A percentile compares a stretch with the other conserved stretches of the same genome.
Evolutionary conservation across 2,113 vertebrate species (phyloP).

Genomic region (Psilopsiagon aurifrons): DNA sequence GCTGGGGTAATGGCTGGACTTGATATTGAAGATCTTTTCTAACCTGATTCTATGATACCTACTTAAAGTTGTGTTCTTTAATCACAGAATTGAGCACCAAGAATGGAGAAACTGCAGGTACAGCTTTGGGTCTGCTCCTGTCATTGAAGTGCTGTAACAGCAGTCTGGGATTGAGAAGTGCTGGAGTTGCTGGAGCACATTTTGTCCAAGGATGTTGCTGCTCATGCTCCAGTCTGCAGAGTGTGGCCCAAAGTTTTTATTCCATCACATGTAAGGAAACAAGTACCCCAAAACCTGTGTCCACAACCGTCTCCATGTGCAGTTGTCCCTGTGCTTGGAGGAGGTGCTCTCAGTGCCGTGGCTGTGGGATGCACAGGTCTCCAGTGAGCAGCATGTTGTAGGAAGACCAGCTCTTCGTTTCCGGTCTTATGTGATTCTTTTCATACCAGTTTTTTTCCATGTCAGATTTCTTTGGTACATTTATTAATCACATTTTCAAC

Average conservation of each 20-base stretch:
- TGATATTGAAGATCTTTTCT: background rate
- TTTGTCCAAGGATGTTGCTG: background rate
- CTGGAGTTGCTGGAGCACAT: accelerated
- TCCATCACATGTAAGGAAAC: accelerated
- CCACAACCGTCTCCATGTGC: accelerated
- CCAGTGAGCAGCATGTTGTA: accelerated
- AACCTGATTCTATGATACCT: background rate
- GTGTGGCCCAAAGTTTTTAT: accelerated
- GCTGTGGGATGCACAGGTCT: accelerated
- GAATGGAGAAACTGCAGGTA: too few species aligned
- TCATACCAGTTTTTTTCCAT: accelerated
- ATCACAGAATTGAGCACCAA: accelerated
- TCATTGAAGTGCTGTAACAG: accelerated
- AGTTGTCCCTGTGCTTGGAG: too few species aligned
- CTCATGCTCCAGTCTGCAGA: background rate
- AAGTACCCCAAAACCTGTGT: accelerated
- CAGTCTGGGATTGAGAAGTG: accelerated
- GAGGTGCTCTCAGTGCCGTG: accelerated
- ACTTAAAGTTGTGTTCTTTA: background rate
- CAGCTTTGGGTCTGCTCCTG: background rate
- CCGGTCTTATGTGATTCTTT: background rate
- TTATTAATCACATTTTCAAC: background rate
- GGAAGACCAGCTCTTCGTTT: background rate
- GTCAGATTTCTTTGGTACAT: accelerated
- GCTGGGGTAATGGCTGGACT: background rate